Conservation (phyloP, 2,797 vertebrate genomes). For the Melanotaenia maccullochi region DNA sequence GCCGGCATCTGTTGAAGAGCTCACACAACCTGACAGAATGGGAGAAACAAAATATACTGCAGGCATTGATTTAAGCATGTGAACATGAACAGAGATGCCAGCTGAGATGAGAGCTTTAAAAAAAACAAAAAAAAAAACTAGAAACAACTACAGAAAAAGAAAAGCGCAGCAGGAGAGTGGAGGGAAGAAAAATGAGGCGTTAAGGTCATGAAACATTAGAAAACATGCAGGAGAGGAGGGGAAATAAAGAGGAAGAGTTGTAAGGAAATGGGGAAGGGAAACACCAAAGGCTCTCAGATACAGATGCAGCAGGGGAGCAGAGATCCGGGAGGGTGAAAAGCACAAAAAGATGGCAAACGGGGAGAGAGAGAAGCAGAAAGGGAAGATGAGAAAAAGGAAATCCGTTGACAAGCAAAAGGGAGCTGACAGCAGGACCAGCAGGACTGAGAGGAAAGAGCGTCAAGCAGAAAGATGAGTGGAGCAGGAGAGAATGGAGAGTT, state of each 20-base stretch:
- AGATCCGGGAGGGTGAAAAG: conserved; percentile 19
- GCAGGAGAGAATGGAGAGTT: background rate
- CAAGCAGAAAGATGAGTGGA: conserved; percentile 10
- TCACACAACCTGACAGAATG: background rate
- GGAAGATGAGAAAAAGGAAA: conserved; percentile 4
- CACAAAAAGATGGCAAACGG: conserved; percentile 5
- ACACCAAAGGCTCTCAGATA: conserved; percentile 33
- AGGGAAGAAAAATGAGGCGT: background rate
- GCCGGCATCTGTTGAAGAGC: background rate
- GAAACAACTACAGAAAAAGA: background rate
- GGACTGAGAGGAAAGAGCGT: conserved; percentile 11
- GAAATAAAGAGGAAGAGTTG: conserved; percentile 3
- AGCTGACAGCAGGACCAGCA: conserved; percentile 17
- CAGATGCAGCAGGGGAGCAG: conserved; percentile 30
- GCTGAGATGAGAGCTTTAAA: background rate
- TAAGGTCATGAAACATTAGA: conserved; percentile 19
- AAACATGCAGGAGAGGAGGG: conserved; percentile 3
- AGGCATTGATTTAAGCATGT: background rate
- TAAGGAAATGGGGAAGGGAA: conserved; percentile 17
- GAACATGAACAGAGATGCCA: background rate
- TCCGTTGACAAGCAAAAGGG: conserved; percentile 6
- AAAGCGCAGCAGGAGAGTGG: background rate
- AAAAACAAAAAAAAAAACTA: background rate
- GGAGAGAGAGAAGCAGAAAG: background rate
- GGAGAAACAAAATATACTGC: background rate